These are phyloP conservation scores for Ranitomeya variabilis DNA, from an alignment of 2,113 vertebrate species.

Conservation along the genomic window DNA sequence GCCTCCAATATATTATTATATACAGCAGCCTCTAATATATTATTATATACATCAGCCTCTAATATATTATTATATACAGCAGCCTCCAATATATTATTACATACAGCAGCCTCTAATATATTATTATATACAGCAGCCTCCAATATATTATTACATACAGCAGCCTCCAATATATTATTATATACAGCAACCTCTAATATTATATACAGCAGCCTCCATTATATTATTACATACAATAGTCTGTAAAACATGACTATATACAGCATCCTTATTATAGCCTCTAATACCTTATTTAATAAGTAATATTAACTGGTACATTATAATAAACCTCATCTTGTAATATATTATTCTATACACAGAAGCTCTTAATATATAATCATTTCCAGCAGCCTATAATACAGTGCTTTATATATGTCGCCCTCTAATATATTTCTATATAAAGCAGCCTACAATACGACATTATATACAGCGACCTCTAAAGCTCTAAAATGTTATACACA, in stretches of 20 bases:
- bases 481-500: neutral
- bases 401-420: neutral
- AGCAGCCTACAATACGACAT: neutral
- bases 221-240: too few species aligned
- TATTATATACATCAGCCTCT: neutral
- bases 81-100: neutral
- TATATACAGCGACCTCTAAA: neutral
- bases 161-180: neutral
- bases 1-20: neutral
- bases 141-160: neutral
- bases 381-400: neutral
- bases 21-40: neutral
- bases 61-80: constrained; percentile 3
- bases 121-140: neutral
- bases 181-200: too few species aligned
- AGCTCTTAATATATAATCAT: neutral
- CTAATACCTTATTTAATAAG: neutral
- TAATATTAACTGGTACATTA: too few species aligned
- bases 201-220: too few species aligned
- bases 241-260: neutral
- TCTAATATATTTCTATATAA: neutral
- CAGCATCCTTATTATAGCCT: neutral
- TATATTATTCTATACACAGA: neutral
- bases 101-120: neutral
- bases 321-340: neutral